Percentiles rank a stretch among this genome's conserved stretches.
phyloP scores from a whole-genome alignment of 2,888 invertebrate genomes.

The Drosophila phalerata region DNA sequence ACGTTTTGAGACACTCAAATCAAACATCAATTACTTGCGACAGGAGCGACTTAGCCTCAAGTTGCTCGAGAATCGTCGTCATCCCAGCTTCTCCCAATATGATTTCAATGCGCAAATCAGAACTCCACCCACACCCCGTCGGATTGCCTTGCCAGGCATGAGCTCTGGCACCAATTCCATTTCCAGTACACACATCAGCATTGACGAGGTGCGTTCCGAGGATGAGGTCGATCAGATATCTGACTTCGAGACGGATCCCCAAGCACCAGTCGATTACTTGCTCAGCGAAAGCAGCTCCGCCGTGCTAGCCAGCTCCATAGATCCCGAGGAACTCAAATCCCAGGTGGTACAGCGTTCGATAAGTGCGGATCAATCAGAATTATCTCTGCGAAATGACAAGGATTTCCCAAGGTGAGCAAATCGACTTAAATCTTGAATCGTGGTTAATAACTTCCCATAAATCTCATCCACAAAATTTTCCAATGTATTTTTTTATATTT shows the following conservation, averaged over 20 bases:
- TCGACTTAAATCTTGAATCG: too few relatives aligned
- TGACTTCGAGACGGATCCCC: slow-evolving; percentile 63
- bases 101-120: neutral
- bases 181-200: slow-evolving; percentile 62
- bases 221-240: slow-evolving; percentile 83
- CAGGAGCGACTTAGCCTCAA: slow-evolving; percentile 67
- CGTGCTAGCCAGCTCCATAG: slow-evolving; percentile 33
- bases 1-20: slow-evolving; percentile 79
- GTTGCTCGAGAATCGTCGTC: slow-evolving; percentile 64
- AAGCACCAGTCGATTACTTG: slow-evolving; percentile 51
- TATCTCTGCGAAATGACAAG: slow-evolving; percentile 46
- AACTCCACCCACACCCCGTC: slow-evolving; percentile 58
- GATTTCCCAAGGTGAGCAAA: slow-evolving; percentile 80
- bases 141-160: slow-evolving; percentile 60
- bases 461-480: too few relatives aligned
- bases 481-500: too few relatives aligned
- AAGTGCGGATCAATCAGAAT: slow-evolving; percentile 52
- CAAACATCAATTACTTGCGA: slow-evolving; percentile 45
- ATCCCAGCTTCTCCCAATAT: slow-evolving; percentile 48
- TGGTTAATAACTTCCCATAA: too few relatives aligned
- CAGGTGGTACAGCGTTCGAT: slow-evolving; percentile 58
- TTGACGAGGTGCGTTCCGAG: slow-evolving; percentile 83
- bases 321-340: slow-evolving; percentile 25
- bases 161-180: slow-evolving; percentile 38
- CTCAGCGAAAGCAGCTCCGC: slow-evolving; percentile 67